Conservation (phyloP, 2,888 invertebrate species). For the Lasioglossum malachurum region DNA sequence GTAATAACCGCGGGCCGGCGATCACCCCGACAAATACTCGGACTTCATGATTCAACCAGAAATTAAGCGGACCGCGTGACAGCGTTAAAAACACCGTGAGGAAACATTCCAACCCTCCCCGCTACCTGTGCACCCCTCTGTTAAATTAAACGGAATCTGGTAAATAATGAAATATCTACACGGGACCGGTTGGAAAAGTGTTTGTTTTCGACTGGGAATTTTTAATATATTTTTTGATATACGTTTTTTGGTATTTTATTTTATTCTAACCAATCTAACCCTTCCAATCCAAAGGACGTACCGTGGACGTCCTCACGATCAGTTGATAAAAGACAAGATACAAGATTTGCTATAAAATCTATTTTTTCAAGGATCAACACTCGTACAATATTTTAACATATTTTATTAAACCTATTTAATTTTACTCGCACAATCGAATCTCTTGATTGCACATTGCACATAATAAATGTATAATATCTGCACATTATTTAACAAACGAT, state of each 20-base stretch:
- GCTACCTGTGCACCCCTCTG: background rate
- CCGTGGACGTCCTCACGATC: too few relatives aligned
- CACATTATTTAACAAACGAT: too few relatives aligned
- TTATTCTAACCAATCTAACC: too few relatives aligned
- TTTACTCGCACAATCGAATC: too few relatives aligned
- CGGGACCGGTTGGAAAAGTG: background rate
- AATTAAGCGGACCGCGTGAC: background rate
- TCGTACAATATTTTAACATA: too few relatives aligned
- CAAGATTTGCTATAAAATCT: too few relatives aligned
- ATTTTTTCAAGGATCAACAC: too few relatives aligned
- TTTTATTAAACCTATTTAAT: too few relatives aligned
- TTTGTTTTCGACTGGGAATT: background rate
- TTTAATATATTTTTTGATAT: background rate
- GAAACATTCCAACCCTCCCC: background rate
- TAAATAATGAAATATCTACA: background rate
- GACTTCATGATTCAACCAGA: background rate
- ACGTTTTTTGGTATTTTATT: too few relatives aligned
- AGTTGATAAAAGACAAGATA: too few relatives aligned
- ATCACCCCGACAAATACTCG: background rate
- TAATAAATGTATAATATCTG: background rate
- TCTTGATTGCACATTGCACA: background rate
- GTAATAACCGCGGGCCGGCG: constrained; percentile 21
- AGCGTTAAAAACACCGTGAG: background rate
- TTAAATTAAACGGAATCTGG: background rate
- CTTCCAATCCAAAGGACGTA: too few relatives aligned